Evolutionary conservation across 2,113 vertebrate genomes (phyloP), one percentile per base, ranked within the genome.

Genomic region (Pteropus alecto): DNA sequence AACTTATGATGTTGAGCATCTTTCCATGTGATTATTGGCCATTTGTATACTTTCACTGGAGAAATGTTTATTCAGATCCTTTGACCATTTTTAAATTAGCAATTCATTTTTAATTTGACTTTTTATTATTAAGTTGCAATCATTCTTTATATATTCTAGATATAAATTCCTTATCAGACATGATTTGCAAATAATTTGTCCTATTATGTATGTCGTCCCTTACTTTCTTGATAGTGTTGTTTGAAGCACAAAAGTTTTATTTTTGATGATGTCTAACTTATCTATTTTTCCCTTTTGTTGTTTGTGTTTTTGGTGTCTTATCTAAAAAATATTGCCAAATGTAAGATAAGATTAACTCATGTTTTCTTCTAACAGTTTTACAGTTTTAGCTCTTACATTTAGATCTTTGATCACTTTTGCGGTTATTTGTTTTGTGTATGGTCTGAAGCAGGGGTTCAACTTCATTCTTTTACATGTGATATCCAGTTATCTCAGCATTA

Each of bases 271-370:
- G 21, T 84, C 43, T 48, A 54, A 24, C 58, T 58, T 61, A 61
- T n/a, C 10, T 79, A n/a, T 73, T 91, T 91, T 60, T 58, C 43
- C 48, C 19, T 90, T 78, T 61, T n/a, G 9, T 90, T 87, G 19
- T 19, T 93, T 87, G 43, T n/a, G 35, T 22, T 94, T 78, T 68
- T 21, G 13, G 8, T 41, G 14, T 90, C 22, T 71, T 84, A 12
- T 67, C 21, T 92, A 90, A 91, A 93, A 92, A 90, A 38, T 24
- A 83, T 35, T 65, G 92, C 21, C 38, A 89, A 77, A 79, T 51
- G 35, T 43, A 78, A 78, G 28, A 43, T 15, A 91, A 58, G 38
- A 87, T 83, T 58, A 78, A 61, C 22, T 93, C 8, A 38, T 79
- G 10, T 63, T 81, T 93, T 65, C 33, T 91, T 71, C 46, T 63